These are phyloP conservation scores for Atractosteus spatula DNA, from an alignment of 2,113 vertebrate species.

Conservation along the genomic window DNA sequence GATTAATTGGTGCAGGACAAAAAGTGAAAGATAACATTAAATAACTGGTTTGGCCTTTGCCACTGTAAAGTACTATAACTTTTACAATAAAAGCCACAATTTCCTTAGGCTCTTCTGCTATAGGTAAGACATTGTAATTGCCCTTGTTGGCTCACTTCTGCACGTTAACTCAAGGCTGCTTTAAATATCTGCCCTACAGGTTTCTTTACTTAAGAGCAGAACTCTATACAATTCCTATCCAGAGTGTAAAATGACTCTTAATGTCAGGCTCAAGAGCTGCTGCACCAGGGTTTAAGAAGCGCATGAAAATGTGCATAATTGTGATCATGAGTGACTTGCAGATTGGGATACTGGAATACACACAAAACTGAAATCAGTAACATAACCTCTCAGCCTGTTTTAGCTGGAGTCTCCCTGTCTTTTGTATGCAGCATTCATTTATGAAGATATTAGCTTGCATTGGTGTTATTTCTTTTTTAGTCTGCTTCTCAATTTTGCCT, in stretches of 20 bases:
- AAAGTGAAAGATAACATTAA: not conserved
- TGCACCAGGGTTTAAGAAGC: not conserved
- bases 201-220: not conserved
- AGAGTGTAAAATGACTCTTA: conserved; percentile 1
- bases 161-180: conserved; percentile 4
- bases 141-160: not conserved
- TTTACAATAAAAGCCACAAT: not conserved
- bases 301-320: too few species aligned
- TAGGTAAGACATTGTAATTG: conserved; percentile 8
- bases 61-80: not conserved
- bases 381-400: too few species aligned
- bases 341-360: too few species aligned
- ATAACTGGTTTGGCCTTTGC: not conserved
- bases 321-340: too few species aligned
- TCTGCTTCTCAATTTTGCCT: too few species aligned
- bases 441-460: too few species aligned
- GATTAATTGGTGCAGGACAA: too few species aligned
- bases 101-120: conserved; percentile 9
- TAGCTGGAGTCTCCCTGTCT: too few species aligned
- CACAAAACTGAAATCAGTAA: too few species aligned
- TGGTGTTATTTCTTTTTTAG: too few species aligned
- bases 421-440: too few species aligned
- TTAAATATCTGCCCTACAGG: not conserved
- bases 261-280: not conserved
- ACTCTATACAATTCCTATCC: too few species aligned